These are phyloP conservation scores for Heliconius congener DNA, from an alignment of 1,140 invertebrate genomes.

Conservation along the genomic window DNA sequence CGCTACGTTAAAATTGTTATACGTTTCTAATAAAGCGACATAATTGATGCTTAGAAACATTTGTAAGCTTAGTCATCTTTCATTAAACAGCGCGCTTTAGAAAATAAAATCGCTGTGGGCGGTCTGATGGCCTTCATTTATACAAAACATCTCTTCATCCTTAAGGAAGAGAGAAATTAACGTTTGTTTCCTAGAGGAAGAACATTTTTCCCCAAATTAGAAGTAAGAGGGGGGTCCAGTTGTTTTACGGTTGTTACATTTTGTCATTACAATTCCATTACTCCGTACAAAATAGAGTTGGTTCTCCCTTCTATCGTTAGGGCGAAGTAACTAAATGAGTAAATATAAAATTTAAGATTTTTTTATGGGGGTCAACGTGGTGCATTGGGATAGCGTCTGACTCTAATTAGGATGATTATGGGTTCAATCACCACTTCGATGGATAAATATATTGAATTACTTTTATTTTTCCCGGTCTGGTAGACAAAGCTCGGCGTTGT, in stretches of 20 bases:
- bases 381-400: too few relatives aligned
- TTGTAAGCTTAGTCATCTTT: not conserved
- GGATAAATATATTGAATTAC: too few relatives aligned
- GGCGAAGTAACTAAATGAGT: not conserved
- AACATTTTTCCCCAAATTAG: constrained; percentile 44
- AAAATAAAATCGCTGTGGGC: constrained; percentile 27
- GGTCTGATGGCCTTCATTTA: constrained; percentile 47
- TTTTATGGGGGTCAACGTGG: not conserved
- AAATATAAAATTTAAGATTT: not conserved
- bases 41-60: not conserved
- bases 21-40: not conserved
- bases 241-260: constrained; percentile 40
- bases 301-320: constrained; percentile 8
- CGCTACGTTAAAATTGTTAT: too few relatives aligned
- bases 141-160: constrained; percentile 47
- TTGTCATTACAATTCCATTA: constrained; percentile 36
- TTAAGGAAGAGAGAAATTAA: constrained; percentile 45
- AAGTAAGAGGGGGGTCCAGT: constrained; percentile 34
- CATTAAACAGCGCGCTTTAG: not conserved
- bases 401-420: too few relatives aligned
- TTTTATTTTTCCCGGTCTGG: too few relatives aligned
- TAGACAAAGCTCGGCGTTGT: too few relatives aligned
- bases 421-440: too few relatives aligned
- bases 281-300: constrained; percentile 4
- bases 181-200: constrained; percentile 44